A percentile compares a stretch with the other conserved stretches of the same genome.
phyloP scores from a whole-genome alignment of 2,888 invertebrate genomes.

The Tipula lateralis region DNA sequence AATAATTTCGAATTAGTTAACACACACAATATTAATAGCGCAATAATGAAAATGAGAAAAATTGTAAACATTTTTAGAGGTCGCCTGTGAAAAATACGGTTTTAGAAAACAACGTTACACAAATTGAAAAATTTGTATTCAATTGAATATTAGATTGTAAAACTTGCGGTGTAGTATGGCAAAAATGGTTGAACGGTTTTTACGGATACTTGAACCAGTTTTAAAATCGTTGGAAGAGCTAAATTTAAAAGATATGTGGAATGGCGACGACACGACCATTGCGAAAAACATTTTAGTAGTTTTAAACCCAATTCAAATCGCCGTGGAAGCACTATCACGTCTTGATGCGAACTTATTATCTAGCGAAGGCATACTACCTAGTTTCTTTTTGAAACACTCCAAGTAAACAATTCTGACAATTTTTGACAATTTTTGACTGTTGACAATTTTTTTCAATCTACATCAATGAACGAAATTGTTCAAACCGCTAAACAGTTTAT shows the following conservation, averaged over 20 bases:
- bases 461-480: neutral
- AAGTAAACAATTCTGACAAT: neutral
- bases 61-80: neutral
- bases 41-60: neutral
- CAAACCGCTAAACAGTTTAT: neutral
- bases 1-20: neutral
- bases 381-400: constrained; percentile 28
- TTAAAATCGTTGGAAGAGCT: constrained; percentile 20
- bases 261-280: neutral
- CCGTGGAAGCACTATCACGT: constrained; percentile 12
- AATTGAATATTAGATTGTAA: constrained; percentile 20
- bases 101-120: neutral
- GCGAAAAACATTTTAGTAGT: neutral
- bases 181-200: constrained; percentile 27
- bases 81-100: neutral
- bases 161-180: constrained; percentile 26
- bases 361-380: constrained; percentile 29
- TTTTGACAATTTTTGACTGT: too few species aligned
- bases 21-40: neutral
- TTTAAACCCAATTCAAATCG: constrained; percentile 27
- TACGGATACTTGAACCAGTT: constrained; percentile 27
- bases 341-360: constrained; percentile 5
- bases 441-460: too few species aligned
- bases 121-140: neutral
- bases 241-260: constrained; percentile 27